Percentiles rank a stretch among this genome's conserved stretches.
Evolutionary conservation across 1,140 invertebrate species (phyloP).

Genomic region (Penaeus indicus): DNA sequence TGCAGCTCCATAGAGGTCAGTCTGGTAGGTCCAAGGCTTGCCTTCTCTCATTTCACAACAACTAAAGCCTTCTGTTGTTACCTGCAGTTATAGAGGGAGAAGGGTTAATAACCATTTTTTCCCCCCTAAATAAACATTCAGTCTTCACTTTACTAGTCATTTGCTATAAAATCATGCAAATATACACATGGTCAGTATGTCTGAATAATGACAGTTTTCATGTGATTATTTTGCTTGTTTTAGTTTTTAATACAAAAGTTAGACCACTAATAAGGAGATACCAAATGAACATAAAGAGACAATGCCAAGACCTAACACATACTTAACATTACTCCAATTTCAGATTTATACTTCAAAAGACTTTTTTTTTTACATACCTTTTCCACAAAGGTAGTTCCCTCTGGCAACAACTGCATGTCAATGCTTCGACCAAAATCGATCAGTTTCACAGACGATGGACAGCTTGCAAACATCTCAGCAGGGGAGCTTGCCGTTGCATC

Average conservation of each 20-base stretch:
- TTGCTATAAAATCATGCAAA: background rate
- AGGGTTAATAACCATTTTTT: too few relatives aligned
- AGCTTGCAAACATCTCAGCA: slow-evolving; percentile 53
- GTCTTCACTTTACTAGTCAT: background rate
- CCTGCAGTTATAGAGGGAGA: slow-evolving; percentile 75
- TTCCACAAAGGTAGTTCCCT: slow-evolving; percentile 83
- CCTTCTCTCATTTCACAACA: slow-evolving; percentile 90
- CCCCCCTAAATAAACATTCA: background rate
- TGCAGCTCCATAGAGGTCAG: slow-evolving; percentile 89
- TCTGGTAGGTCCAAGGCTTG: slow-evolving; percentile 91
- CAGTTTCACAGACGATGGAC: slow-evolving; percentile 75
- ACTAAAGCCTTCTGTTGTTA: slow-evolving; percentile 80
- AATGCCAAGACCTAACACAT: too few relatives aligned
- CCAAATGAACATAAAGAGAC: background rate
- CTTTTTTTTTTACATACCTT: slow-evolving; percentile 68
- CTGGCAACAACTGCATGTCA: slow-evolving; percentile 87
- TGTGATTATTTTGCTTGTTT: too few relatives aligned
- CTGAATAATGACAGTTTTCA: background rate
- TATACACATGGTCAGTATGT: background rate
- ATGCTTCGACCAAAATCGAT: slow-evolving; percentile 91
- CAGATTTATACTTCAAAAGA: background rate
- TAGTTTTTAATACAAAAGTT: background rate
- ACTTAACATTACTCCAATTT: too few relatives aligned
- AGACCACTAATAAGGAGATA: background rate
- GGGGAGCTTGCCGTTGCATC: slow-evolving; percentile 23